These are phyloP conservation scores for Abramis brama DNA, from an alignment of 2,113 vertebrate genomes.

Conservation along the genomic window DNA sequence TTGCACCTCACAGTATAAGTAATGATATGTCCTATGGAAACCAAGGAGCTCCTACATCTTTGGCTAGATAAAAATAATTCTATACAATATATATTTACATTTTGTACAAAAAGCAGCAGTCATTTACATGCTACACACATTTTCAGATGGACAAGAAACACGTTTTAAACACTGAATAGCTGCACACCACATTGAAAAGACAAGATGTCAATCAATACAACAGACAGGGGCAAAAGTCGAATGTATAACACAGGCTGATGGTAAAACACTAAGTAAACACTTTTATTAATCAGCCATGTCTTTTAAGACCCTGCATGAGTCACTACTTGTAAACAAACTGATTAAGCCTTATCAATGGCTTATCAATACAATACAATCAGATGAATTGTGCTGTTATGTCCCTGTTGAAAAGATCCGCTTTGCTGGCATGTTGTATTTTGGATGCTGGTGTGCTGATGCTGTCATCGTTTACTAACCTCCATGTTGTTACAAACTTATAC, in stretches of 20 bases:
- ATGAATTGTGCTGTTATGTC: background rate
- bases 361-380: background rate
- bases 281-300: slow-evolving; percentile 10
- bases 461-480: too few relatives aligned
- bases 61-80: slow-evolving; percentile 11
- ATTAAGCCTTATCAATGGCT: background rate
- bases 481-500: too few relatives aligned
- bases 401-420: background rate
- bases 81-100: slow-evolving; percentile 26
- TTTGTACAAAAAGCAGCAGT: background rate
- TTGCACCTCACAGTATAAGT: background rate
- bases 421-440: background rate
- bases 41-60: slow-evolving; percentile 2
- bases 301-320: background rate
- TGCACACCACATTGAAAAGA: slow-evolving; percentile 9
- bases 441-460: background rate
- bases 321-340: slow-evolving; percentile 19
- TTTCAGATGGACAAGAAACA: slow-evolving; percentile 9
- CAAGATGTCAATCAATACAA: slow-evolving; percentile 19
- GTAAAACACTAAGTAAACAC: background rate
- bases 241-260: background rate
- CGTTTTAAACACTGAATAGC: background rate
- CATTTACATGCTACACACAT: slow-evolving; percentile 9
- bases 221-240: background rate
- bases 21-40: slow-evolving; percentile 3